Conservation (phyloP, 2,797 vertebrate genomes). For the Rhodeus uyekii region DNA sequence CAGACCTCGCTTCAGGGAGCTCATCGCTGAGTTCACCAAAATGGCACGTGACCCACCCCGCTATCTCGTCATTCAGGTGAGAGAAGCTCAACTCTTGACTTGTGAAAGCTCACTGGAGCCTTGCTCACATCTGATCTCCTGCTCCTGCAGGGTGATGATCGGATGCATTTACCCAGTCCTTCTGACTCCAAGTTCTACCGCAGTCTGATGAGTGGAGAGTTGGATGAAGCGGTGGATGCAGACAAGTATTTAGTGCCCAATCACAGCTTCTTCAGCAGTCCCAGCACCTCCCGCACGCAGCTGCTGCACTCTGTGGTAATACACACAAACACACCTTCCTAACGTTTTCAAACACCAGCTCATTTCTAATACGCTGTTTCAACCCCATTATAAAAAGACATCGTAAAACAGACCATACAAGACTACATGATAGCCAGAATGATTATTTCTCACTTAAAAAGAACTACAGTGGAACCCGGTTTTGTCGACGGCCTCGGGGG, state of each 20-base stretch:
- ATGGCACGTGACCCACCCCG: constrained; percentile 98
- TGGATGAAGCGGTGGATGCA: constrained; percentile 90
- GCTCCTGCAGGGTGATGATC: constrained; percentile 86
- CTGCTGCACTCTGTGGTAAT: constrained; percentile 87
- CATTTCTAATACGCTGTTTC: not conserved
- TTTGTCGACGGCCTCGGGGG: no score
- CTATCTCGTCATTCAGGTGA: constrained; percentile 98
- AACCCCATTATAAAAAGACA: not conserved
- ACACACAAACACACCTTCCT: not conserved
- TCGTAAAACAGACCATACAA: not conserved
- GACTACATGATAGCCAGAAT: not conserved
- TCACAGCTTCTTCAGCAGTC: constrained; percentile 93
- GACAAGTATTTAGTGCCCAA: constrained; percentile 95
- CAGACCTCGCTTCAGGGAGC: constrained; percentile 91
- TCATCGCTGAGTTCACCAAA: constrained; percentile 93
- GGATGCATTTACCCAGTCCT: constrained; percentile 93
- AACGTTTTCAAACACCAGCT: not conserved
- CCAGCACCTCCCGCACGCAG: constrained; percentile 87
- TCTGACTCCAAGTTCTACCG: constrained; percentile 87
- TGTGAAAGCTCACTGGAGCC: not conserved
- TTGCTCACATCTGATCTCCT: not conserved
- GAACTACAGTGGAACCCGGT: no score
- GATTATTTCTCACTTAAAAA: not conserved
- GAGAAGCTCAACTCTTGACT: not conserved
- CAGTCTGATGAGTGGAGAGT: constrained; percentile 88